Evolutionary conservation across 2,797 vertebrate species (phyloP), one percentile per base, ranked within the genome.

Genomic region (Bovichtus variegatus): DNA sequence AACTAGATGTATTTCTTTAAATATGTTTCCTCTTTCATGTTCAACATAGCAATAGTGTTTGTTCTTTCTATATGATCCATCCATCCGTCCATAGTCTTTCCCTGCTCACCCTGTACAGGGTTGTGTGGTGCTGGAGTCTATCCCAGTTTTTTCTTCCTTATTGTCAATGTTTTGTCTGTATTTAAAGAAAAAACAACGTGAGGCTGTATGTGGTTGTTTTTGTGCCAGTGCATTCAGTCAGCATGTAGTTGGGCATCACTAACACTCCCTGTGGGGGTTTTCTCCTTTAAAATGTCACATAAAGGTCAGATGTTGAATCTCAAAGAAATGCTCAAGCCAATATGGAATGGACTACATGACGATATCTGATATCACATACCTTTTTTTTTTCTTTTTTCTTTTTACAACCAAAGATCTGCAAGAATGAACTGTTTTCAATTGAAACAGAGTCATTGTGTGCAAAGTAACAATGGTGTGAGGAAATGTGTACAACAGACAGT

Each of bases 271-370:
- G 55, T 71, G 82, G 87, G 81, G 55, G 1, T 27, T 82, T 67
- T 47, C 63, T 77, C 65, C 44, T 82, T 63, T 66, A 23, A 91
- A 93, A 91, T 93, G 87, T 78, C 91, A 89, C 59, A 50, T 27
- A 83, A 91, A 93, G 85, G 86, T 91, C 76, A 87, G 25, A 65
- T 74, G 67, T 82, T 58, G 59, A 62, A 53, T 82, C 59, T 74
- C 63, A 67, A 47, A 65, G 71, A 78, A 69, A 81, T 15, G 25
- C 19, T 76, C 2, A 3, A 36, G 55, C 31, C 19, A 41, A 19
- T 4, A 9, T 29, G 49, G 12, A 50, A 29, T 50, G 65, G 25
- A 53, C 9, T 2, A 61, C 46, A 61, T 47, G n/a, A 54, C 23
- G 53, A 78, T 0, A 43, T 9, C 16, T 46, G 54, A 51, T 50